Evolutionary conservation across 1,140 invertebrate species (phyloP).

Genomic region (Zophobas atratus): DNA sequence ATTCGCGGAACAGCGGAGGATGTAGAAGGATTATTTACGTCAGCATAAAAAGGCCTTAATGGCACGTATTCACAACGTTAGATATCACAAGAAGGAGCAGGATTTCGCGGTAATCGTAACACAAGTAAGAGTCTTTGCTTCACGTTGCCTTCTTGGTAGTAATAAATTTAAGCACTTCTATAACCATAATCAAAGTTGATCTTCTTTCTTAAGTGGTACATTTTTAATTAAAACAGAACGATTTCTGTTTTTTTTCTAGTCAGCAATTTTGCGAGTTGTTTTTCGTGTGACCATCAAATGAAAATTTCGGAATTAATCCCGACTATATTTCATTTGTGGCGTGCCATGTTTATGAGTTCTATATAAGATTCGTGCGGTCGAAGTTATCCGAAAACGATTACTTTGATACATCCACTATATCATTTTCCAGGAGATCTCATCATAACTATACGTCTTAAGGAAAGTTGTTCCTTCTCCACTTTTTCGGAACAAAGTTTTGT

Average conservation of each 20-base stretch:
- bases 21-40: neutral
- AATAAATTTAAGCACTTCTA: too few relatives aligned
- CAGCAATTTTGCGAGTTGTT: too few relatives aligned
- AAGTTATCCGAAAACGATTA: slow-evolving; percentile 47
- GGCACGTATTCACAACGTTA: too few relatives aligned
- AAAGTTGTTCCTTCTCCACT: neutral
- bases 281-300: neutral
- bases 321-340: slow-evolving; percentile 44
- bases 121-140: too few relatives aligned
- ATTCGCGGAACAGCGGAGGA: neutral
- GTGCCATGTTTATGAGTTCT: slow-evolving; percentile 46
- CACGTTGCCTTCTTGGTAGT: too few relatives aligned
- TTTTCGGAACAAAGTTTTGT: neutral
- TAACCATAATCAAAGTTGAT: too few relatives aligned
- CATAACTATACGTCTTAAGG: slow-evolving; percentile 32
- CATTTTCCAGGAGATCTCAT: slow-evolving; percentile 36
- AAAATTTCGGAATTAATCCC: slow-evolving; percentile 30
- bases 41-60: too few relatives aligned
- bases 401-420: slow-evolving; percentile 44
- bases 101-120: too few relatives aligned
- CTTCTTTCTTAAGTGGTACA: too few relatives aligned
- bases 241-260: neutral
- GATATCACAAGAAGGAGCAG: too few relatives aligned
- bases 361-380: slow-evolving; percentile 40
- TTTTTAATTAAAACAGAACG: too few relatives aligned